These are phyloP conservation scores for Trididemnum clinides DNA, from an alignment of 23 tunicate species.

Conservation along the genomic window DNA sequence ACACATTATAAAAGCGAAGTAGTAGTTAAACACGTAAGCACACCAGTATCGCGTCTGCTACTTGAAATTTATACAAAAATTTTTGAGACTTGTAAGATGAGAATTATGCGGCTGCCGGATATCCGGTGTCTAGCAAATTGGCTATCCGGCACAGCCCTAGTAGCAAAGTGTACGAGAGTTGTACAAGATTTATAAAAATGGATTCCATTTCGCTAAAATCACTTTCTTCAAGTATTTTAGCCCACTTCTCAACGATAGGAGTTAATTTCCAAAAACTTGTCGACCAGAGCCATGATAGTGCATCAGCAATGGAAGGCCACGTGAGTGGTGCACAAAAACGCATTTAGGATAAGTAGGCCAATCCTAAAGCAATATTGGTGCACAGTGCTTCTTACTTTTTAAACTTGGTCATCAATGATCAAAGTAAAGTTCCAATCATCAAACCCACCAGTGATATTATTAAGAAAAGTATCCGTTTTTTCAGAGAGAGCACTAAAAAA, in stretches of 20 bases:
- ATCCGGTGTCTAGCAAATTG: too few relatives aligned
- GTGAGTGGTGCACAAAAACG: too few relatives aligned
- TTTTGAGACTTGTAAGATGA: too few relatives aligned
- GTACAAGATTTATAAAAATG: slow-evolving; percentile 11
- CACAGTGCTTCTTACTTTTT: slow-evolving; percentile 20
- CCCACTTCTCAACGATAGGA: background rate
- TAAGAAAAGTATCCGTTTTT: slow-evolving; percentile 12
- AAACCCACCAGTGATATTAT: slow-evolving; percentile 1
- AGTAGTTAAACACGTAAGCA: too few relatives aligned
- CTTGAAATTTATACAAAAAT: too few relatives aligned
- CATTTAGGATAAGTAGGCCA: background rate
- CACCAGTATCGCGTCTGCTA: too few relatives aligned
- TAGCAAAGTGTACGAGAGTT: background rate
- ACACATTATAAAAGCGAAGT: too few relatives aligned
- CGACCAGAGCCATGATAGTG: background rate
- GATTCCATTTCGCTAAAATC: too few relatives aligned
- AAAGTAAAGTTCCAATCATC: slow-evolving; percentile 31
- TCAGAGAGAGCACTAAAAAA: background rate
- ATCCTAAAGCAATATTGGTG: background rate
- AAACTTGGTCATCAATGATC: too few relatives aligned
- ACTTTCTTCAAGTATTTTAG: too few relatives aligned
- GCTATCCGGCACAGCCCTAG: too few relatives aligned
- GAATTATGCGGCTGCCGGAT: too few relatives aligned
- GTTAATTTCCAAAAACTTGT: background rate
- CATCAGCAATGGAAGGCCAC: slow-evolving; percentile 4